These are phyloP conservation scores for Crenichthys baileyi DNA, from an alignment of 2,797 vertebrate genomes.

Conservation along the genomic window DNA sequence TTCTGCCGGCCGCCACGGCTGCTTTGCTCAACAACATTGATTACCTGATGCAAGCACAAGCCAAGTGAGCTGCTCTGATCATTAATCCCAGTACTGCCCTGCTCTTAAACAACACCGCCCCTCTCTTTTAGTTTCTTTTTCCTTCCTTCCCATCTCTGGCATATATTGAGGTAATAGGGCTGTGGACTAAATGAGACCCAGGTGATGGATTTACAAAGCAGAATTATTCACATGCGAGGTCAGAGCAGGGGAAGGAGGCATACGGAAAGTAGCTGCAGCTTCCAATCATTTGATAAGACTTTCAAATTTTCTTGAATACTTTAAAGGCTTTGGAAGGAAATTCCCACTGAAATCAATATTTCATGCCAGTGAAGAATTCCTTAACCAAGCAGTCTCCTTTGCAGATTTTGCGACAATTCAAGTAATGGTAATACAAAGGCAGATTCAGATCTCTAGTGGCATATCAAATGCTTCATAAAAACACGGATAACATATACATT, in stretches of 20 bases:
- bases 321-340: conserved; percentile 17
- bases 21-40: conserved; percentile 72
- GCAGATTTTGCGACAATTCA: neutral
- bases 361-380: conserved; percentile 1
- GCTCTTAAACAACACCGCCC: conserved; percentile 51
- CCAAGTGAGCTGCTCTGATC: conserved; percentile 66
- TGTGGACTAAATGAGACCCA: conserved; percentile 50
- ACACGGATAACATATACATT: neutral
- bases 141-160: conserved; percentile 36
- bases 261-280: conserved; percentile 12
- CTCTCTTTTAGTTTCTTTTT: conserved; percentile 14
- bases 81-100: conserved; percentile 69
- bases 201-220: conserved; percentile 48
- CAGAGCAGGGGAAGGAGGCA: neutral
- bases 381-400: neutral
- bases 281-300: conserved; percentile 15
- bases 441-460: neutral
- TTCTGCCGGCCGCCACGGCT: conserved; percentile 48
- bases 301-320: conserved; percentile 16
- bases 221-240: conserved; percentile 29
- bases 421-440: neutral
- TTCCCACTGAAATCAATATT: conserved; percentile 42
- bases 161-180: conserved; percentile 49
- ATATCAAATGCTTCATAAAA: neutral
- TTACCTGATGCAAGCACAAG: conserved; percentile 76